These are phyloP conservation scores for Trypoxylus dichotomus DNA, from an alignment of 1,140 invertebrate genomes.

Conservation along the genomic window DNA sequence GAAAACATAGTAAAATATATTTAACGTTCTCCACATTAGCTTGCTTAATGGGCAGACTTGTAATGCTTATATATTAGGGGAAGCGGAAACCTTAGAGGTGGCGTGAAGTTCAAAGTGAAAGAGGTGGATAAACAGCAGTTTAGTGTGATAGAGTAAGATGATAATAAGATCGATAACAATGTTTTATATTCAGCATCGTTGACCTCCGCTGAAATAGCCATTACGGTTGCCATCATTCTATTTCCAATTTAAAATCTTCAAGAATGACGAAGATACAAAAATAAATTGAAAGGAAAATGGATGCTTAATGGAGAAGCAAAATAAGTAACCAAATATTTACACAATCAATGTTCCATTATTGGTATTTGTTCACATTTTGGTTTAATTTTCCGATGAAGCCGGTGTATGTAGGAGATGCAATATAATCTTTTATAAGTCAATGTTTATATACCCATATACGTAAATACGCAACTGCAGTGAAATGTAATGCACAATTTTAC, in stretches of 20 bases:
- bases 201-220: constrained; percentile 14
- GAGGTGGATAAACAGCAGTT: neutral
- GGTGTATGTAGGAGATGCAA: no score
- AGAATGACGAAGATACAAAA: neutral
- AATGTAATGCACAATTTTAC: no score
- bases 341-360: no score
- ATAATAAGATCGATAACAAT: constrained; percentile 17
- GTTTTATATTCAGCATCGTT: constrained; percentile 20
- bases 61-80: neutral
- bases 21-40: neutral
- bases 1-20: neutral
- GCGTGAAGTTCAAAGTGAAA: neutral
- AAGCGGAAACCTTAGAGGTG: neutral
- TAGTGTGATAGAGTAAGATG: constrained; percentile 1
- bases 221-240: neutral
- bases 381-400: no score
- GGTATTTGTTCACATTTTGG: no score
- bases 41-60: neutral
- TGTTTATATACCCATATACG: no score
- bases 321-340: neutral
- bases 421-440: no score
- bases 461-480: no score
- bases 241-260: neutral
- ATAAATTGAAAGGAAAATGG: neutral
- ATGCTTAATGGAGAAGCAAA: neutral